Evolutionary conservation across 2,113 vertebrate species (phyloP), one percentile per base, ranked within the genome.

Genomic region (Mystacornis crossleyi): DNA sequence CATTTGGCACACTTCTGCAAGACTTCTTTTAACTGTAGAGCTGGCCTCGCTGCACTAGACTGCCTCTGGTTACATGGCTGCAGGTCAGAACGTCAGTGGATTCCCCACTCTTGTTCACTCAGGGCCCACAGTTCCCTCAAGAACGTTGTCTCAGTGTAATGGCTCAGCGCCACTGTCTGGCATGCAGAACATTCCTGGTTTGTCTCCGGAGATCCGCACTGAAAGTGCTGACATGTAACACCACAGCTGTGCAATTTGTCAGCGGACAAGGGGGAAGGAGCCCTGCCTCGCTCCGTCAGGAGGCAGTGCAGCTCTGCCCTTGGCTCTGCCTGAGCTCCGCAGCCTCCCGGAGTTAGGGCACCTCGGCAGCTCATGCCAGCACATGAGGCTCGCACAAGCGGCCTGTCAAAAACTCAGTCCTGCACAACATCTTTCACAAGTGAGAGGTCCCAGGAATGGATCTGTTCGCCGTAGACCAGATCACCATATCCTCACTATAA

Each of bases 181-280:
- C 94, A 97, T 87, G 96, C 96, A 92, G 96, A 95, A 96, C 93
- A 96, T 97, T 96, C 93, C 96, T 93, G 81, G 95, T 93, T 97
- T 90, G 96, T 97, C 95, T 92, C 92, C 81, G 93, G 96, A 93
- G 96, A 97, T 97, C 96, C 64, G 28, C 77, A 15, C 36, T 51
- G 71, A 92, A 90, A 95, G 96, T 95, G 95, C 95, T 97, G 96
- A 97, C 95, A 95, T 96, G 92, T 96, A 93, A 94, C 96, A 95
- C 96, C 92, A 94, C 96, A 97, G 95, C 96, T 97, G 93, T 55
- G 92, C 95, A 88, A 94, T 96, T 92, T 96, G 92, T 96, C 93
- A 97, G 96, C 75, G 4, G 93, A 48, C 33, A 16, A 86, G 79
- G 72, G 91, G 90, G 58, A 80, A 73, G 60, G 71, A 94, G 81